Evolutionary conservation across 2,113 vertebrate genomes (phyloP), one percentile per base, ranked within the genome.

Genomic region (Craseonycteris thonglongyai): DNA sequence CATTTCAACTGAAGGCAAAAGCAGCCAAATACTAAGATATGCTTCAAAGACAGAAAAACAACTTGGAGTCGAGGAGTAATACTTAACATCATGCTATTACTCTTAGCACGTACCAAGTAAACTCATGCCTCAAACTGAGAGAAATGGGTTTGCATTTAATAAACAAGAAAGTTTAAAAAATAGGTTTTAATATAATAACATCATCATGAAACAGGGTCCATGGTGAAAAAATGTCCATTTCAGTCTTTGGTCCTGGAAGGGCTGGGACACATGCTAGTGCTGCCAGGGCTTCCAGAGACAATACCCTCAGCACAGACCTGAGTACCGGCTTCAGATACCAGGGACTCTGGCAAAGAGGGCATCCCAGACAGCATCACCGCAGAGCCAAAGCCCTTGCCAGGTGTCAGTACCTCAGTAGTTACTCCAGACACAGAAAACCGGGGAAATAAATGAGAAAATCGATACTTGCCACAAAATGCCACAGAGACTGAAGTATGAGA

Each of bases 361-460:
- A 35, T 16, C 21, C 61, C 0, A 0, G 45, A 18, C 35, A 16
- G 56, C 33, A 7, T 6, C 40, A 38, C 38, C 1, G 1, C 6
- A 13, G 7, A 35, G 6, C 26, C 5, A 24, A 13, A 4, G 6
- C 26, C 47, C 28, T 15, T 58, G 24, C 56, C 30, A 47, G 24
- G 13, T 47, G 51, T 9, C 13, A 38, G 14, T 24, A 22, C 18
- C 18, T 40, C 47, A 33, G 47, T 6, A 40, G 76, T 58, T 11
- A 22, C 74, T 49, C 1, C 1, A 28, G 26, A 47, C 26, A 40
- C 18, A n/a, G 71, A 63, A 68, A 68, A 40, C 58, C 30, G 16
- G 22, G 24, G 16, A 28, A 26, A 18, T 11, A 28, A 4, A 24
- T 0, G 3, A 51, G 12, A 30, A 42, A 81, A 30, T 22, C 21